These are phyloP conservation scores for Atethmia centrago DNA, from an alignment of 2,888 invertebrate species.

Conservation along the genomic window DNA sequence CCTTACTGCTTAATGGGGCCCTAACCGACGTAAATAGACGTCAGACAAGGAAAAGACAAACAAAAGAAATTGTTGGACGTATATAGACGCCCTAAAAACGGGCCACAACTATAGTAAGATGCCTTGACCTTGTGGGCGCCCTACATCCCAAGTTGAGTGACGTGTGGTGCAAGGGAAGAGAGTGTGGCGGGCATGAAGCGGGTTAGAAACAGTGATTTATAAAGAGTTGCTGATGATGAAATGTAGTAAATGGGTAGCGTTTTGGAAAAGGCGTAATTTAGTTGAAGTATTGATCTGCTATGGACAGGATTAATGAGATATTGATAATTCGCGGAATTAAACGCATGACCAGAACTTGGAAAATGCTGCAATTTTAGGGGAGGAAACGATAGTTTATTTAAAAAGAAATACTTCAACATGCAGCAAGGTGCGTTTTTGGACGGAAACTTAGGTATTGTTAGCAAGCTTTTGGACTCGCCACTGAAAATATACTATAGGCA, in stretches of 20 bases:
- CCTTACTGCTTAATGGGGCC: conserved; percentile 29
- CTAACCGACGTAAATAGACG: conserved; percentile 42
- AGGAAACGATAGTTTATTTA: too few species aligned
- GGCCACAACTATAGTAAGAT: conserved; percentile 38
- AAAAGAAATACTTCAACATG: too few species aligned
- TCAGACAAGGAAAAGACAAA: conserved; percentile 51
- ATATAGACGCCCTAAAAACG: conserved; percentile 63
- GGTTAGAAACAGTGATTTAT: too few species aligned
- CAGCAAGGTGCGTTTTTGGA: too few species aligned
- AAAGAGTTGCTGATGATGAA: not conserved
- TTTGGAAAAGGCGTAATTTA: not conserved
- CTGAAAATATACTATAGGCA: too few species aligned
- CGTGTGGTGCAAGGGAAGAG: conserved; percentile 29
- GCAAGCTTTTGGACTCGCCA: too few species aligned
- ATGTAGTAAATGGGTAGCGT: not conserved
- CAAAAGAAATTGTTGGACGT: conserved; percentile 61
- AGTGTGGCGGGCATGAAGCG: not conserved
- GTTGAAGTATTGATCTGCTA: too few species aligned
- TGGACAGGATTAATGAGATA: too few species aligned
- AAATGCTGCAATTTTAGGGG: too few species aligned
- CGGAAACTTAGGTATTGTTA: too few species aligned
- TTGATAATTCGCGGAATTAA: too few species aligned
- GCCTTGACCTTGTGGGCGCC: conserved; percentile 71
- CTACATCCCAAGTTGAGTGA: conserved; percentile 57
- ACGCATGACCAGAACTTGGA: too few species aligned